phyloP scores from a whole-genome alignment of 2,888 invertebrate species.

The Pterobdella sp. region DNA sequence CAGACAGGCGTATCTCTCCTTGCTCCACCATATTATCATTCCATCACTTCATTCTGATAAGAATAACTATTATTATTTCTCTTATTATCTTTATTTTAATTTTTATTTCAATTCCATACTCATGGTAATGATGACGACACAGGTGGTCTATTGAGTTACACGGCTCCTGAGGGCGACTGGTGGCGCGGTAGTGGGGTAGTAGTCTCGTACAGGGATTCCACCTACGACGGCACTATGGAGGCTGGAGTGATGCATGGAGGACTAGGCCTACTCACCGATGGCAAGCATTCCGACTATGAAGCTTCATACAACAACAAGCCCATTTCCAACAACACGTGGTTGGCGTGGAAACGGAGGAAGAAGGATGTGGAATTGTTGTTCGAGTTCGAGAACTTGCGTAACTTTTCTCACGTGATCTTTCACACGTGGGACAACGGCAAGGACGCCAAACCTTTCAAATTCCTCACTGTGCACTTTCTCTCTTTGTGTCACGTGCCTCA shows the following conservation, averaged over 20 bases:
- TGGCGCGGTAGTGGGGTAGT: no score
- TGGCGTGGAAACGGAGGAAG: constrained; percentile 67
- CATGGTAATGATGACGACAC: no score
- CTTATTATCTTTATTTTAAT: no score
- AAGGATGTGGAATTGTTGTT: constrained; percentile 63
- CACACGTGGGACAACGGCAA: constrained; percentile 77
- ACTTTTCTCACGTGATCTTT: constrained; percentile 73
- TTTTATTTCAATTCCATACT: no score
- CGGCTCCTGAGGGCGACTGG: no score
- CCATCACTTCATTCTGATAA: no score
- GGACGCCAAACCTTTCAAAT: constrained; percentile 76
- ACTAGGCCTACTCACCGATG: constrained; percentile 74
- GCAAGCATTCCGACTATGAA: constrained; percentile 68
- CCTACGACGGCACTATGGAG: constrained; percentile 69
- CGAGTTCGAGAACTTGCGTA: constrained; percentile 77
- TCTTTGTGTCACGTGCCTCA: no score
- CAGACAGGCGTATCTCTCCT: no score
- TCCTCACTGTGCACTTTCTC: constrained; percentile 66
- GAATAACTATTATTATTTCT: no score
- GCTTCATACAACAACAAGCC: constrained; percentile 62
- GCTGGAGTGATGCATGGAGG: constrained; percentile 63
- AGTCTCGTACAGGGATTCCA: constrained; percentile 58
- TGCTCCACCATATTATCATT: no score
- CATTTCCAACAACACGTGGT: constrained; percentile 62
- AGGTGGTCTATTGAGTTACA: no score